Conservation (phyloP, 2,888 invertebrate genomes). For the Morinoia aosen region DNA sequence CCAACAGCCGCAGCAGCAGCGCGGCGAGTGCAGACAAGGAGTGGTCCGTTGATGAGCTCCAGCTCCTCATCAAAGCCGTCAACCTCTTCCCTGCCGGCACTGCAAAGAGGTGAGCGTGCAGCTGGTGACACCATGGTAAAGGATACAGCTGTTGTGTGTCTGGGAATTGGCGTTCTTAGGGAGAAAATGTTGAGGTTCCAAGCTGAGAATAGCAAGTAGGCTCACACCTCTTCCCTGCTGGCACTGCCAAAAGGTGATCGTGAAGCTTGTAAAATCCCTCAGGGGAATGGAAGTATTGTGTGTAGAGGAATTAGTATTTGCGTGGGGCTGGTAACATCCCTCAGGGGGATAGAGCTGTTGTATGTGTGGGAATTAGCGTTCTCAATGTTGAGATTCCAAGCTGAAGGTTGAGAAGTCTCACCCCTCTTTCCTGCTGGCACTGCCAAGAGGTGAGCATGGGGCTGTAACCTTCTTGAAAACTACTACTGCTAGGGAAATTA, state of each 20-base stretch:
- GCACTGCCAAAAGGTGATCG: slow-evolving; percentile 85
- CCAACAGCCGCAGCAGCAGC: slow-evolving; percentile 71
- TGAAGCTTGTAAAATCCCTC: not conserved
- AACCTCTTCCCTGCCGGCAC: slow-evolving; percentile 98
- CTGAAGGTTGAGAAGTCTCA: slow-evolving; percentile 29
- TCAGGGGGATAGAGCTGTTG: not conserved
- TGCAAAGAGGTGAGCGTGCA: slow-evolving; percentile 78
- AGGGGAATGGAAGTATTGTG: no score
- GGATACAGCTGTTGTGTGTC: slow-evolving; percentile 53
- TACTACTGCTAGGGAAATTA: slow-evolving; percentile 60
- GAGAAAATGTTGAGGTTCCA: no score
- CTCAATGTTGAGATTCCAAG: not conserved
- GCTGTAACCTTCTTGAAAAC: slow-evolving; percentile 44
- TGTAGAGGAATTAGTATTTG: no score
- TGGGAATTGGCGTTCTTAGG: no score
- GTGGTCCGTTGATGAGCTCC: slow-evolving; percentile 90
- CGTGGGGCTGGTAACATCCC: not conserved
- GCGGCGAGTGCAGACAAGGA: slow-evolving; percentile 74
- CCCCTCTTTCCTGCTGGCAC: slow-evolving; percentile 97
- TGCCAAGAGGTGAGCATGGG: slow-evolving; percentile 78
- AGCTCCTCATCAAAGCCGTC: slow-evolving; percentile 94
- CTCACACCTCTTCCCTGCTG: slow-evolving; percentile 93
- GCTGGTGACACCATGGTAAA: slow-evolving; percentile 23
- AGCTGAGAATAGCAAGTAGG: no score
- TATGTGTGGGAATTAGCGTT: not conserved